A percentile compares a stretch with the other conserved stretches of the same genome.
These are phyloP conservation scores for Willowsia nigromaculata DNA, from an alignment of 2,888 invertebrate genomes.

Conservation along the genomic window DNA sequence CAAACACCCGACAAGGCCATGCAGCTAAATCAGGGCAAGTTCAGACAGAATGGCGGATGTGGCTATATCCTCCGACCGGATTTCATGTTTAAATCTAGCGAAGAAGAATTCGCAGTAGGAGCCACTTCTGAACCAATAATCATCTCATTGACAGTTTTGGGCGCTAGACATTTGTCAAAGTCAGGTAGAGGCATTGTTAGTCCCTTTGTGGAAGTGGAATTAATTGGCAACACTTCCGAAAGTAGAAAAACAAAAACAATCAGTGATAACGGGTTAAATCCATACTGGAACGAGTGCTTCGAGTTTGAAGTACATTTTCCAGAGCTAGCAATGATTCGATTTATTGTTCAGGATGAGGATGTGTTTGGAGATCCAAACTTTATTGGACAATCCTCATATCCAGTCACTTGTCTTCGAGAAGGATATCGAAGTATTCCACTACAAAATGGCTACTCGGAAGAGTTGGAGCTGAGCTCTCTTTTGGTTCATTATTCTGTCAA, in stretches of 20 bases:
- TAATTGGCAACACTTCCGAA: slow-evolving; percentile 88
- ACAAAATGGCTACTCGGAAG: slow-evolving; percentile 94
- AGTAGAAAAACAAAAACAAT: slow-evolving; percentile 92
- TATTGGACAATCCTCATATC: slow-evolving; percentile 96
- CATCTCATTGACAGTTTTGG: slow-evolving; percentile 84
- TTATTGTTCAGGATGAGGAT: slow-evolving; percentile 96
- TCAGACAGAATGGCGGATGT: slow-evolving; percentile 94
- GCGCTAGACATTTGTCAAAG: slow-evolving; percentile 92
- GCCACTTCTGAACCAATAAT: slow-evolving; percentile 54
- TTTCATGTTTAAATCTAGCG: slow-evolving; percentile 86
- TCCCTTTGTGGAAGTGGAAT: slow-evolving; percentile 95
- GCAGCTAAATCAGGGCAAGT: slow-evolving; percentile 97
- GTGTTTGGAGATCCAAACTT: slow-evolving; percentile 98
- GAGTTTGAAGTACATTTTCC: slow-evolving; percentile 91
- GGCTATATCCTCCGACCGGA: slow-evolving; percentile 92
- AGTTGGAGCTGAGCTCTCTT: slow-evolving; percentile 93
- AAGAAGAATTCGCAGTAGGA: slow-evolving; percentile 47
- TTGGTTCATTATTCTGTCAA: slow-evolving; percentile 89
- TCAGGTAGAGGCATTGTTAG: slow-evolving; percentile 90
- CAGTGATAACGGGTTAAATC: slow-evolving; percentile 97
- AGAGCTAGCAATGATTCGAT: slow-evolving; percentile 90
- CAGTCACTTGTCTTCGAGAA: slow-evolving; percentile 87
- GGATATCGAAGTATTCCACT: slow-evolving; percentile 96
- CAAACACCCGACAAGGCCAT: slow-evolving; percentile 97
- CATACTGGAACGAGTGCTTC: slow-evolving; percentile 93